Evolutionary conservation across 2,888 invertebrate species (phyloP).

Genomic region (Cosmorhoe ocellata): DNA sequence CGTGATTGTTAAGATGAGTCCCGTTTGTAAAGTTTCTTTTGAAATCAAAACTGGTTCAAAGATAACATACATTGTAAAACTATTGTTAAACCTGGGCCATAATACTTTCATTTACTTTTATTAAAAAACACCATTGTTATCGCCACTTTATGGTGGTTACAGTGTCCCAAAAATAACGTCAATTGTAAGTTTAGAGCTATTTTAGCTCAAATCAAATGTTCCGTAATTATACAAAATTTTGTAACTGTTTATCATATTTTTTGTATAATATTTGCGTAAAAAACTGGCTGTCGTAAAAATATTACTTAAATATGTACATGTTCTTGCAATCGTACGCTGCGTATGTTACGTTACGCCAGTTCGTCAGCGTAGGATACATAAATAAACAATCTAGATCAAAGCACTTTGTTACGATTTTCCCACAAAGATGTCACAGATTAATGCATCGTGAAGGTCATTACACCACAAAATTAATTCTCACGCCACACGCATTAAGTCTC

Average conservation of each 20-base stretch:
- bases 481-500: conserved; percentile 64
- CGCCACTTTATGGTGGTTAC: too few species aligned
- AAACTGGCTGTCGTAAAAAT: conserved; percentile 3
- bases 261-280: background rate
- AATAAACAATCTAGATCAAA: conserved; percentile 42
- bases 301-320: background rate
- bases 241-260: background rate
- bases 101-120: background rate
- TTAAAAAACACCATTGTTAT: too few species aligned
- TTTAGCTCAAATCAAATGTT: too few species aligned
- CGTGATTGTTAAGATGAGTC: conserved; percentile 14
- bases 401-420: conserved; percentile 47
- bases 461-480: conserved; percentile 75
- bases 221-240: too few species aligned
- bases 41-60: conserved; percentile 11
- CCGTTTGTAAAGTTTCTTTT: conserved; percentile 3
- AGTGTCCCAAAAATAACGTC: too few species aligned
- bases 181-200: too few species aligned
- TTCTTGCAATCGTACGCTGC: conserved; percentile 14
- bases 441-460: conserved; percentile 63
- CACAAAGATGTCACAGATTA: conserved; percentile 63
- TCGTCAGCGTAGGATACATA: conserved; percentile 23
- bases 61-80: background rate
- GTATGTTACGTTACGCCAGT: conserved; percentile 9
- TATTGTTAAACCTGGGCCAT: background rate